phyloP scores from a whole-genome alignment of 2,888 invertebrate species.

The Pocota personata region DNA sequence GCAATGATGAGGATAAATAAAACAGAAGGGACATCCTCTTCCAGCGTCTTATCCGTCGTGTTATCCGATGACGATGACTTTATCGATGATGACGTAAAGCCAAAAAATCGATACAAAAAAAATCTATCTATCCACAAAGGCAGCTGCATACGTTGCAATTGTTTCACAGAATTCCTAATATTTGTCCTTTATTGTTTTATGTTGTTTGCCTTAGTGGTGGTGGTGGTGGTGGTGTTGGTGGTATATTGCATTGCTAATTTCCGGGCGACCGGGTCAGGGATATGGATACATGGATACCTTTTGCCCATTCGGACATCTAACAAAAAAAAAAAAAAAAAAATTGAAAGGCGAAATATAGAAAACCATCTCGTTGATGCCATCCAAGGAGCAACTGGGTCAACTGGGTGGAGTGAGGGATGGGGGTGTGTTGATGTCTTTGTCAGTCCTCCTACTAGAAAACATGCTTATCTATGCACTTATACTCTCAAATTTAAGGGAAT shows the following conservation, averaged over 20 bases:
- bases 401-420: neutral
- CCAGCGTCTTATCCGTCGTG: constrained; percentile 55
- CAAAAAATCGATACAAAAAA: constrained; percentile 49
- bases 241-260: constrained; percentile 67
- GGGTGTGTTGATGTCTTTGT: constrained; percentile 45
- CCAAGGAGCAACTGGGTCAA: constrained; percentile 59
- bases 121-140: neutral
- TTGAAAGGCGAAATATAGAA: constrained; percentile 7
- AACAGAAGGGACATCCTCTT: constrained; percentile 61
- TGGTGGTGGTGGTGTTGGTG: constrained; percentile 12
- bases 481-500: constrained; percentile 4
- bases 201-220: constrained; percentile 29
- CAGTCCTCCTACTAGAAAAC: constrained; percentile 24
- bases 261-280: constrained; percentile 52
- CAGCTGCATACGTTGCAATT: neutral
- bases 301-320: constrained; percentile 13
- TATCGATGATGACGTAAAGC: constrained; percentile 66
- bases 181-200: constrained; percentile 59
- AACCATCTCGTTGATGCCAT: neutral
- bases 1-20: constrained; percentile 67
- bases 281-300: constrained; percentile 58
- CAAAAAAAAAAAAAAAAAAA: neutral
- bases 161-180: neutral
- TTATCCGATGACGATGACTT: constrained; percentile 52
- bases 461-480: constrained; percentile 60